These are phyloP conservation scores for Otis tarda DNA, from an alignment of 2,113 vertebrate species.

Conservation along the genomic window DNA sequence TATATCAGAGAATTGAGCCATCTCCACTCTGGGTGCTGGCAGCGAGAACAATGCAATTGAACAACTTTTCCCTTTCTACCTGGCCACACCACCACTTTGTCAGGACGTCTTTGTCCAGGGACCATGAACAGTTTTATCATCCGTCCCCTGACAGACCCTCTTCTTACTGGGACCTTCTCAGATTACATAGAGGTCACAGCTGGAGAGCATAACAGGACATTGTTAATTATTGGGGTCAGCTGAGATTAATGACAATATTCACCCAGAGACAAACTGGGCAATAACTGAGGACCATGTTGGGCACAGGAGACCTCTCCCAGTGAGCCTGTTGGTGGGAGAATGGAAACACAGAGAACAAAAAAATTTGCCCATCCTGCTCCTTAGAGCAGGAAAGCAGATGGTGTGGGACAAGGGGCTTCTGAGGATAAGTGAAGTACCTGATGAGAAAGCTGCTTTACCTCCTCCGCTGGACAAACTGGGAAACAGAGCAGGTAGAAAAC, in stretches of 20 bases:
- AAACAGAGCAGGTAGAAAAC: neutral
- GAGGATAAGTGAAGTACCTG: neutral
- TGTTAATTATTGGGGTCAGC: neutral
- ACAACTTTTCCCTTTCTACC: neutral
- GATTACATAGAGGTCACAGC: neutral
- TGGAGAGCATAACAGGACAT: neutral
- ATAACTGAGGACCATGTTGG: neutral
- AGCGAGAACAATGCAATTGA: neutral
- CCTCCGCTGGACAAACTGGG: neutral
- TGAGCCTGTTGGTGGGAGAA: fast-evolving
- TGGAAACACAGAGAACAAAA: neutral
- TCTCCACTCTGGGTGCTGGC: neutral
- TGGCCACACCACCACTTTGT: neutral
- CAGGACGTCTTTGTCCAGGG: neutral
- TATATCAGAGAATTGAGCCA: neutral
- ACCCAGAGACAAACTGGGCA: neutral
- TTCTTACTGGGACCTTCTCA: neutral
- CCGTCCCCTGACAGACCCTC: neutral
- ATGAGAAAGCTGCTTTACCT: neutral
- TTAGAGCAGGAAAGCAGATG: neutral
- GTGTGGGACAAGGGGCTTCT: neutral
- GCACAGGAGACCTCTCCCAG: neutral
- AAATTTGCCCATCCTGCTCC: neutral
- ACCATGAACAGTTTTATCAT: neutral
- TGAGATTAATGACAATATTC: neutral